phyloP scores from a whole-genome alignment of 2,888 invertebrate species.

The Platycheirus albimanus region DNA sequence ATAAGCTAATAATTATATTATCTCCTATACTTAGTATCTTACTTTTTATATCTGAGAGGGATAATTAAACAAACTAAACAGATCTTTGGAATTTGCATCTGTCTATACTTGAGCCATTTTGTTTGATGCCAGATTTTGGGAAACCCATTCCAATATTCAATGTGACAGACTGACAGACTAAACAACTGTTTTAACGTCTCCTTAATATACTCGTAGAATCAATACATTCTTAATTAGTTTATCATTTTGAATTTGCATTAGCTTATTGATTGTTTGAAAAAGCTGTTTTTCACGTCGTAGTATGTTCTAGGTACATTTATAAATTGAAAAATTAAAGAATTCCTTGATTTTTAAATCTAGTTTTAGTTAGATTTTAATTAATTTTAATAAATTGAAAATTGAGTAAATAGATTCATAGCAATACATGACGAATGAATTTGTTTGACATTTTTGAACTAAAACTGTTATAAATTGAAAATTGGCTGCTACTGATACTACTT shows the following conservation, averaged over 20 bases:
- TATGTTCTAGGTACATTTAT: no score
- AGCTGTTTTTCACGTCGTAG: slow-evolving; percentile 26
- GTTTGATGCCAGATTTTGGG: slow-evolving; percentile 30
- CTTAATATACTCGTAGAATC: background rate
- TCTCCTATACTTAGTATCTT: background rate
- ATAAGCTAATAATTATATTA: slow-evolving; percentile 5
- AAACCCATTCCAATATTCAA: slow-evolving; percentile 30
- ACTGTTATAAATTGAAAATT: no score
- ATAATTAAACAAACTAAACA: background rate
- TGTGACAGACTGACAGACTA: background rate
- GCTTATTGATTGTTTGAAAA: background rate
- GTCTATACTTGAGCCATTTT: slow-evolving; percentile 13
- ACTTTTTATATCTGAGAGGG: background rate
- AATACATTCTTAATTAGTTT: slow-evolving; percentile 31
- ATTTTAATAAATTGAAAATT: no score
- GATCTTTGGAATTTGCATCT: slow-evolving; percentile 29
- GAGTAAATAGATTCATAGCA: no score
- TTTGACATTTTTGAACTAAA: no score
- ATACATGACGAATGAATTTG: no score
- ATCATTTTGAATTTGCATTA: background rate
- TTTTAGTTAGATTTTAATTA: no score
- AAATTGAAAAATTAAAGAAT: no score
- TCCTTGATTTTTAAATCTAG: no score
- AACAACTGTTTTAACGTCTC: slow-evolving; percentile 35
- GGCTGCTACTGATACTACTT: no score